Base-by-base conservation (phyloP, 1,140 invertebrate species). In the Drosophila albomicans region DNA sequence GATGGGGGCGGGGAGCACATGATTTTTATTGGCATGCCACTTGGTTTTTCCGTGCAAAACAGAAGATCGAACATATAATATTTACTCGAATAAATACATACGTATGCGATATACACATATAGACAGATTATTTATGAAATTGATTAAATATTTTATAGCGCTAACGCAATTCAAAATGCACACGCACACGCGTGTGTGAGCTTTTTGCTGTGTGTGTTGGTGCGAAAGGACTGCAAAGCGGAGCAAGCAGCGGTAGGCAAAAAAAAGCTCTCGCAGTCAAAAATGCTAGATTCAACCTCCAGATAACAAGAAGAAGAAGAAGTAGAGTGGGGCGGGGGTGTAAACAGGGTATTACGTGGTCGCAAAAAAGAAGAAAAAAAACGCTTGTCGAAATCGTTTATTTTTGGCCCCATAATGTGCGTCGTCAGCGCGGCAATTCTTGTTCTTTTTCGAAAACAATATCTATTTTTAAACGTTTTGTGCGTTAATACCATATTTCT, bases 401-500 rank as follows among this genome's bases (percentile, higher is more conserved):
- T 89, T 88, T 88, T 84, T 88, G 69, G 84, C 66, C 41, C 41
- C 70, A 89, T 85, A 79, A 75, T 88, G 81, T 88, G 85, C 85
- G 85, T 88, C 78, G 81, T 88, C 81, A 89, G 85, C 69, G 68
- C 68, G 68, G 78, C 48, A 71, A 69, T 56, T 78, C 80, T 81
- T 81, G 67, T 87, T 78, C 57, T 89, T 88, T 84, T 89, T 89
- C 75, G 35, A 89, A 88, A 89, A 88, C 78, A 88, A 81, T 68
- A 65, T 88, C 78, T 88, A 88, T 88, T 88, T 74, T 68, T 88
- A 89, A 75, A 32, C 46, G 49, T 25, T 84, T 87, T 89, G 85
- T 89, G 85, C 81, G 85, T 89, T 81, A 90, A 89, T 89, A 88
- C 85, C 81, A 89, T 89, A 85, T 88, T 85, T 88, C 77, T 85